These are phyloP conservation scores for Bryconaethiops microstoma DNA, from an alignment of 2,797 vertebrate species.

Conservation along the genomic window DNA sequence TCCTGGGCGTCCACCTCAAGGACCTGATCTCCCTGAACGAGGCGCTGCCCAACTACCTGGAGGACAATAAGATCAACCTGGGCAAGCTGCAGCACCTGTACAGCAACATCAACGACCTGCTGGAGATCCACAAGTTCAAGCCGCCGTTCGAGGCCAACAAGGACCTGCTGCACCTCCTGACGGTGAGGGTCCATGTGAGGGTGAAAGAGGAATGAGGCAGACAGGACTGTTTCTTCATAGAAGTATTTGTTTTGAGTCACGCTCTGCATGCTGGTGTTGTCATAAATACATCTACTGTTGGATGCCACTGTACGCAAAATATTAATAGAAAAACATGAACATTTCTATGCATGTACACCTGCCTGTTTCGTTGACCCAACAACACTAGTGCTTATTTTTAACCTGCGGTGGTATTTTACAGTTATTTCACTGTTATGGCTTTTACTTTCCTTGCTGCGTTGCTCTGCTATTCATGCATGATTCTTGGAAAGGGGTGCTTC, in stretches of 20 bases:
- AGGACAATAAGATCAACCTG: constrained; percentile 86
- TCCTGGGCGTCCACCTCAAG: constrained; percentile 90
- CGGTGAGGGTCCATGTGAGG: constrained; percentile 70
- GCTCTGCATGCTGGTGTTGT: constrained; percentile 10
- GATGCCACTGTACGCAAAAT: constrained; percentile 14
- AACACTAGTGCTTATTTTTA: constrained; percentile 26
- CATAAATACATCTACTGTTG: constrained; percentile 22
- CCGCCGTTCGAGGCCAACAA: constrained; percentile 86
- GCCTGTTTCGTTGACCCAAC: constrained; percentile 22
- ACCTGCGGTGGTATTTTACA: not conserved
- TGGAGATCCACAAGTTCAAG: constrained; percentile 76
- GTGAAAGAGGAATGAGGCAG: too few species aligned
- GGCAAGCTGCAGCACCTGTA: constrained; percentile 89
- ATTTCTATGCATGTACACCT: constrained; percentile 31
- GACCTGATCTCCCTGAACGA: constrained; percentile 89
- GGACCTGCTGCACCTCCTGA: constrained; percentile 89
- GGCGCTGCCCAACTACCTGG: constrained; percentile 83
- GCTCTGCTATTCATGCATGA: not conserved
- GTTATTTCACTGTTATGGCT: not conserved
- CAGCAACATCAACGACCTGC: constrained; percentile 85
- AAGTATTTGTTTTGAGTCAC: constrained; percentile 51
- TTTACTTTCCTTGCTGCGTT: not conserved
- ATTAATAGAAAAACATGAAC: constrained; percentile 8
- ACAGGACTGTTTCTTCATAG: constrained; percentile 4
- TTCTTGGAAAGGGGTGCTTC: not conserved